Percentiles rank a stretch among this genome's conserved stretches.
These are phyloP conservation scores for Celastrina argiolus DNA, from an alignment of 2,888 invertebrate genomes.

Conservation along the genomic window DNA sequence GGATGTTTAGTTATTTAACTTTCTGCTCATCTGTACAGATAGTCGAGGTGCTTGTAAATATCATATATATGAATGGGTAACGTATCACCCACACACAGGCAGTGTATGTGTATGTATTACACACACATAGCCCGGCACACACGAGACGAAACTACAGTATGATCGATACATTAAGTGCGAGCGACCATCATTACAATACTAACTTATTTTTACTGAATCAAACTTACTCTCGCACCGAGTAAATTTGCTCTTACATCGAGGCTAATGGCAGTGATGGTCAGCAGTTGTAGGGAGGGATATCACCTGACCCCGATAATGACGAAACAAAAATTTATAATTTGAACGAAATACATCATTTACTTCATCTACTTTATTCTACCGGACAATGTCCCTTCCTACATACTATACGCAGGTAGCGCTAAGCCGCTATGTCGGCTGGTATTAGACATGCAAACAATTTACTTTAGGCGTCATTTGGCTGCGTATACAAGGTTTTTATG, in stretches of 20 bases:
- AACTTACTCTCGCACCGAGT: slow-evolving; percentile 48
- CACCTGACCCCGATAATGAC: slow-evolving; percentile 50
- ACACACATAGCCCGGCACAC: too few species aligned
- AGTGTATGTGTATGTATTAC: too few species aligned
- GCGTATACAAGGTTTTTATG: too few species aligned
- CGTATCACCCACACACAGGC: too few species aligned
- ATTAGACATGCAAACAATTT: slow-evolving; percentile 6
- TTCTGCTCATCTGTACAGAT: too few species aligned
- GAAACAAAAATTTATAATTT: slow-evolving; percentile 46
- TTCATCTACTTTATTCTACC: slow-evolving; percentile 32
- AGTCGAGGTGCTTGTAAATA: too few species aligned
- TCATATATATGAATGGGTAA: too few species aligned
- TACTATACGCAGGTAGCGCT: not conserved
- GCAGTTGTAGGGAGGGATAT: slow-evolving; percentile 65
- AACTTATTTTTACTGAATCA: slow-evolving; percentile 48
- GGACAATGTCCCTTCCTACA: slow-evolving; percentile 3
- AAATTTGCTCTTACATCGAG: slow-evolving; percentile 48
- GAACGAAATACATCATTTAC: slow-evolving; percentile 48
- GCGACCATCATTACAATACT: slow-evolving; percentile 37
- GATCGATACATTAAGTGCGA: slow-evolving; percentile 26
- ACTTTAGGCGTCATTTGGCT: slow-evolving; percentile 20
- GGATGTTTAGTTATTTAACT: not conserved
- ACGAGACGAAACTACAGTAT: too few species aligned
- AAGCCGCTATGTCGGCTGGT: not conserved
- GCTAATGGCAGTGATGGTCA: slow-evolving; percentile 71